These are phyloP conservation scores for Anoplolepis gracilipes DNA, from an alignment of 1,140 invertebrate genomes.

Conservation along the genomic window DNA sequence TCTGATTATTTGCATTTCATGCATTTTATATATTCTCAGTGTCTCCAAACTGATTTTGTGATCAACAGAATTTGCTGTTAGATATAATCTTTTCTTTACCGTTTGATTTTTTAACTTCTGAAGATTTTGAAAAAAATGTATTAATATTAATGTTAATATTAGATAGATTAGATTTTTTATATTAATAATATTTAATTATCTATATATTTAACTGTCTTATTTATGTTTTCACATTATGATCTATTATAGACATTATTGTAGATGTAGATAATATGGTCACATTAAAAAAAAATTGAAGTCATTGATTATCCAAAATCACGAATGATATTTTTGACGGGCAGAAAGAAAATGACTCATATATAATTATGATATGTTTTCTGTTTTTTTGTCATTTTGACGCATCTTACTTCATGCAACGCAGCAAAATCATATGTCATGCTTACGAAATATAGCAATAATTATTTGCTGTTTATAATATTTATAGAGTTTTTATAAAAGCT, in stretches of 20 bases:
- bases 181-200: background rate
- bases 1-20: background rate
- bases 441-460: background rate
- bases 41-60: background rate
- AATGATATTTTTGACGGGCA: too few relatives aligned
- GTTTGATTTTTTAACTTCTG: background rate
- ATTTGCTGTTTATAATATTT: background rate
- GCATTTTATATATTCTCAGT: background rate
- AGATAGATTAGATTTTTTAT: background rate
- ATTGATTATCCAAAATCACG: background rate
- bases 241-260: background rate
- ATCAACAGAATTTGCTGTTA: background rate
- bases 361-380: background rate
- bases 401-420: background rate
- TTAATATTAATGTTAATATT: background rate
- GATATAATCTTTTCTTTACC: background rate
- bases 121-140: background rate
- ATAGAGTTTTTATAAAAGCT: conserved; percentile 9
- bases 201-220: background rate
- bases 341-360: conserved; percentile 17
- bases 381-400: background rate
- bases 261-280: background rate
- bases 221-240: too few relatives aligned
- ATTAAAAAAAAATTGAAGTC: background rate
- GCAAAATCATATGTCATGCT: background rate